Conservation (phyloP, 2,888 invertebrate genomes). For the Melikaiella ostensackeni region DNA sequence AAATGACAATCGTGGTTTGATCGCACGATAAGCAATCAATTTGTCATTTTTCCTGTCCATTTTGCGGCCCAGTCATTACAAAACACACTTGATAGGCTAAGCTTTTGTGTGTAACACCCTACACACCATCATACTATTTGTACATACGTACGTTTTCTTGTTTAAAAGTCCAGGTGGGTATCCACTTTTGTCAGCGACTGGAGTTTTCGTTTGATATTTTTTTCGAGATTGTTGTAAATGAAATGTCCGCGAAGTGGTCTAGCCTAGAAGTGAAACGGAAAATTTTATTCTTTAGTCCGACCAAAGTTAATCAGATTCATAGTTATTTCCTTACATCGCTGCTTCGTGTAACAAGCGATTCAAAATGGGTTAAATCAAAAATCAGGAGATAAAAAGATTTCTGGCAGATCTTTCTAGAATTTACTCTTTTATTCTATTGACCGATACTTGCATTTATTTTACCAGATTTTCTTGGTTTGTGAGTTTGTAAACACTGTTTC, state of each 20-base stretch:
- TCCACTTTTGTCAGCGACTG: conserved; percentile 2
- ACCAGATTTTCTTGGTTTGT: not conserved
- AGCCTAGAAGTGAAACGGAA: conserved; percentile 11
- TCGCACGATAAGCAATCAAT: conserved; percentile 68
- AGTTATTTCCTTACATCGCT: not conserved
- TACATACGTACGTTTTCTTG: conserved; percentile 8
- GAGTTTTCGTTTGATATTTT: not conserved
- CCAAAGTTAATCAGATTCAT: not conserved
- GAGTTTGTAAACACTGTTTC: not conserved
- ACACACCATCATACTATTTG: not conserved
- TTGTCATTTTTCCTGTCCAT: conserved; percentile 72
- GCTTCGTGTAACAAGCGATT: not conserved
- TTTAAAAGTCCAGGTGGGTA: not conserved
- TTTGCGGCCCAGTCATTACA: conserved; percentile 71
- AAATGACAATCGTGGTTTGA: conserved; percentile 63
- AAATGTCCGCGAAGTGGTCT: not conserved
- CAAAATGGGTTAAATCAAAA: not conserved
- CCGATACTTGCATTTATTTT: not conserved
- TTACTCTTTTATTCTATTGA: not conserved
- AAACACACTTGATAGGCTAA: conserved; percentile 59
- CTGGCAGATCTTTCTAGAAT: not conserved
- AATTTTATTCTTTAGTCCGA: not conserved
- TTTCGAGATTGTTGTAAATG: not conserved
- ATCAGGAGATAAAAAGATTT: not conserved
- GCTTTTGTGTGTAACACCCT: conserved; percentile 29